Evolutionary conservation across 2,888 invertebrate species (phyloP), one percentile per base, ranked within the genome.

Genomic region (Spisula solida): DNA sequence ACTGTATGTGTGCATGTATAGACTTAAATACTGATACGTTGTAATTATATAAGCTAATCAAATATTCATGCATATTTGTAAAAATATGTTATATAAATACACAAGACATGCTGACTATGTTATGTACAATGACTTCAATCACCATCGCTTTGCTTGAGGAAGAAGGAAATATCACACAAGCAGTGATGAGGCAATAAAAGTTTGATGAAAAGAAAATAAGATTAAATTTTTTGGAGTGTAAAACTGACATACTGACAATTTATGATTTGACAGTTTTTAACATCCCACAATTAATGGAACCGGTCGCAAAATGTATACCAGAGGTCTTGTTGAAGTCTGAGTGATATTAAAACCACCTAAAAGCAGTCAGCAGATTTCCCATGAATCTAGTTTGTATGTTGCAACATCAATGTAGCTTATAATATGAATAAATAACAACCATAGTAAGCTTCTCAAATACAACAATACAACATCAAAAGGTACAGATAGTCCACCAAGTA

Each of bases 391-490:
- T 25, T 10, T 66, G 41, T n/a, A 66, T 25, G 25, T 25, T 25
- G 25, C 25, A 25, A n/a, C 60, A 66, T 6, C n/a, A 66, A 66
- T 66, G 60, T 25, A 66, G 60, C 25, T 66, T 51, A 51, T 51
- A 20, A 66, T 66, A 25, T 25, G 20, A 20, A 66, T 66, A 60
- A 20, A 66, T 66, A 66, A 66, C 60, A 66, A 25, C 8, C 20
- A n/a, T 25, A 66, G 5, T 25, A 25, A 66, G 60, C 60, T 66
- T 66, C n/a, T 66, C 31, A 75, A 75, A 34, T 75, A 75, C 75
- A 75, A 75, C 75, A 75, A 75, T 75, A 75, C 75, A 75, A 75
- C 75, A 75, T 18, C 75, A 34, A 75, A 75, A 75, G n/a, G n/a
- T 70, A 70, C 31, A n/a, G n/a, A 20, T 56, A 56, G 25, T 66